Evolutionary conservation across 2,113 vertebrate species (phyloP).

Genomic region (Pterocles gutturalis): DNA sequence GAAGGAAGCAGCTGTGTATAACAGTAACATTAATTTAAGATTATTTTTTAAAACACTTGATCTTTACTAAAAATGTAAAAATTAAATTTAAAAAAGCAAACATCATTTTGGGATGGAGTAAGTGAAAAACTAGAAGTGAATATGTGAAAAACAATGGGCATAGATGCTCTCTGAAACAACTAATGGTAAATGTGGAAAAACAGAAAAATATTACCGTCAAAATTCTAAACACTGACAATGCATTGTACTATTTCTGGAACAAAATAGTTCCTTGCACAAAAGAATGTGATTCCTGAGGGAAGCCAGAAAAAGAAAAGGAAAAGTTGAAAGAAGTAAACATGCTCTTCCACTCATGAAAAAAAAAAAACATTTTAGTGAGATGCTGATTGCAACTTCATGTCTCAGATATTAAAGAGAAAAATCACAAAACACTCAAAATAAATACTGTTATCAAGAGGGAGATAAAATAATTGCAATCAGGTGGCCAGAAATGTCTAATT

Average conservation of each 20-base stretch:
- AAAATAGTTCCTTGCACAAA: not conserved
- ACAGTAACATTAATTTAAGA: not conserved
- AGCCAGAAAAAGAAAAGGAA: not conserved
- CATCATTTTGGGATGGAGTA: not conserved
- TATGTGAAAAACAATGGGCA: not conserved
- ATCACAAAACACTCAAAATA: not conserved
- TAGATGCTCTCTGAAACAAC: not conserved
- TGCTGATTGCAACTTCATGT: not conserved
- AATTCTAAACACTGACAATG: not conserved
- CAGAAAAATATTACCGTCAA: not conserved
- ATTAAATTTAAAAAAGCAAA: not conserved
- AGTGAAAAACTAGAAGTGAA: not conserved
- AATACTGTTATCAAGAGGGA: not conserved
- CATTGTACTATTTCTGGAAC: not conserved
- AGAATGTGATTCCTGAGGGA: not conserved
- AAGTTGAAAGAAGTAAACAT: not conserved
- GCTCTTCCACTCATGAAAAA: not conserved
- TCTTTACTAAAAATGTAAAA: not conserved
- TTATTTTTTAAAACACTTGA: not conserved
- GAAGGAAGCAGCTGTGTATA: not conserved
- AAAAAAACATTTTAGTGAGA: not conserved
- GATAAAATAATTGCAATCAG: constrained; percentile 41
- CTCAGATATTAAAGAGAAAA: not conserved
- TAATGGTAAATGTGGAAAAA: not conserved
- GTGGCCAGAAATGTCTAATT: constrained; percentile 16